A percentile compares a stretch with the other conserved stretches of the same genome.
These are phyloP conservation scores for Chesias legatella DNA, from an alignment of 2,888 invertebrate species.

Conservation along the genomic window DNA sequence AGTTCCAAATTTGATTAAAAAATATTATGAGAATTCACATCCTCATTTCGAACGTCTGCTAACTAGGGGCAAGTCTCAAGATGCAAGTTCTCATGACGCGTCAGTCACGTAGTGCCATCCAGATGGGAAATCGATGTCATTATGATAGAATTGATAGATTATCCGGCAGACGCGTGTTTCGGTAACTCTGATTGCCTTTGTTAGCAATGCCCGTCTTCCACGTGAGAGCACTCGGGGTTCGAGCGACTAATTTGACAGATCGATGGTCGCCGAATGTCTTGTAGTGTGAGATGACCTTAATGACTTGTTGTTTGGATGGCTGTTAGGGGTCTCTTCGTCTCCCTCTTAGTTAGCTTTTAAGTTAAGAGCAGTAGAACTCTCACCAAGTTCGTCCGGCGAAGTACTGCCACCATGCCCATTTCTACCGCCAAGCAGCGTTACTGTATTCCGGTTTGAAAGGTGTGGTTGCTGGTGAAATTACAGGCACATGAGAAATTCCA, in stretches of 20 bases:
- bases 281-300: slow-evolving; percentile 59
- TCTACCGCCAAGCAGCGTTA: no score
- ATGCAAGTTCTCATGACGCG: slow-evolving; percentile 45
- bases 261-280: slow-evolving; percentile 54
- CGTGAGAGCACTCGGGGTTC: slow-evolving; percentile 57
- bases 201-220: slow-evolving; percentile 66
- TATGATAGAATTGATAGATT: slow-evolving; percentile 79
- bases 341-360: no score
- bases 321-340: slow-evolving; percentile 14
- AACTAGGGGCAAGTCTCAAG: slow-evolving; percentile 37
- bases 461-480: no score
- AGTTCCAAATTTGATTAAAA: no score
- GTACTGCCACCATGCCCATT: no score
- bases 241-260: slow-evolving; percentile 75
- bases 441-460: no score
- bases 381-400: no score
- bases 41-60: neutral
- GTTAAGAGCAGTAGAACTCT: no score
- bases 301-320: slow-evolving; percentile 37
- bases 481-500: no score
- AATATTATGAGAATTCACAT: no score
- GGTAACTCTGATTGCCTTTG: slow-evolving; percentile 72
- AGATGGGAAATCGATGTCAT: slow-evolving; percentile 76
- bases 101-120: slow-evolving; percentile 52
- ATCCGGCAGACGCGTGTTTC: slow-evolving; percentile 59